Conservation (phyloP, 2,113 vertebrate genomes). For the Vireo altiloquus region DNA sequence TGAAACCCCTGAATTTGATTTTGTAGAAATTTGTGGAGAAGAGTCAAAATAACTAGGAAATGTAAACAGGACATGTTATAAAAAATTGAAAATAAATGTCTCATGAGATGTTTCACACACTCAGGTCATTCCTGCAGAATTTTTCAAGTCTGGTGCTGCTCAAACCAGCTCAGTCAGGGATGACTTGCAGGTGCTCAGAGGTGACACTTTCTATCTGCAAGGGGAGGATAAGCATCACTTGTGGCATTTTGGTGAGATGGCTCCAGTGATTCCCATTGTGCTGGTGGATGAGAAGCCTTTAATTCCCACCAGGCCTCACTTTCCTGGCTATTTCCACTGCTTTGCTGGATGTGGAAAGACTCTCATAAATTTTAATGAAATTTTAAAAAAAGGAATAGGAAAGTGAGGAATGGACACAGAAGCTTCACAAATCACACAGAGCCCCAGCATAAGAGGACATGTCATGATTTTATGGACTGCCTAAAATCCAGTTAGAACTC, state of each 20-base stretch:
- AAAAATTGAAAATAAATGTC: background rate
- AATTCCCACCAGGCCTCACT: background rate
- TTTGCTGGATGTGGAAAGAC: background rate
- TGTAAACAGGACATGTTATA: accelerated
- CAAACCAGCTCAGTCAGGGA: background rate
- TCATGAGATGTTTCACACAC: background rate
- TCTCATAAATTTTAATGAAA: slow-evolving; percentile 3
- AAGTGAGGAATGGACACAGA: background rate
- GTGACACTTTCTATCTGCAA: background rate
- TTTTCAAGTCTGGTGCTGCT: background rate
- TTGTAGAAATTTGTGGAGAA: background rate
- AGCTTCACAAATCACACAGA: slow-evolving; percentile 1
- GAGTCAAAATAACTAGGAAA: background rate
- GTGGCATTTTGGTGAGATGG: background rate
- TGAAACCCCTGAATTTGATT: background rate
- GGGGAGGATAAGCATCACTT: background rate
- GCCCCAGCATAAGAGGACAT: background rate
- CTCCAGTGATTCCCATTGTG: background rate
- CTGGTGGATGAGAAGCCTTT: background rate
- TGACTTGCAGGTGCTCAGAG: background rate
- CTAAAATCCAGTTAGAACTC: background rate
- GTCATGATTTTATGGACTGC: background rate
- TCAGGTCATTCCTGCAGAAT: background rate
- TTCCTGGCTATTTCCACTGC: background rate
- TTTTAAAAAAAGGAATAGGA: background rate